Conservation (phyloP, 2,113 vertebrate genomes). For the Bubo scandiacus region DNA sequence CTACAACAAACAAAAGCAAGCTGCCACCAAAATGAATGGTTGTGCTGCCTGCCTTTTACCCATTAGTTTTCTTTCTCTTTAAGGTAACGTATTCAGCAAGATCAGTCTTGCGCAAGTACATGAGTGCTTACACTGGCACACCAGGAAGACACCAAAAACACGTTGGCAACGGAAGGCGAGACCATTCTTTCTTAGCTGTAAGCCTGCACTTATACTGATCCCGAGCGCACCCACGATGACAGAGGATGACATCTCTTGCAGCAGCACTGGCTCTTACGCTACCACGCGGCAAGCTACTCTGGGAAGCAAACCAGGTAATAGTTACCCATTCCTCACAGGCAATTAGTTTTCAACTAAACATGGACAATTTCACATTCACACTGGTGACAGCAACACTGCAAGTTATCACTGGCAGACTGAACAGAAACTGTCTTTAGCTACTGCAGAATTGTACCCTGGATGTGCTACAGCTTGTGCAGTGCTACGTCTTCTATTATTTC, state of each 20-base stretch:
- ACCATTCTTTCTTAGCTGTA: neutral
- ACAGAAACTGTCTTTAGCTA: neutral
- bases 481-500: neutral
- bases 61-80: neutral
- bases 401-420: neutral
- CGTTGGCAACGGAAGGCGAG: accelerated
- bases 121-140: neutral
- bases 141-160: neutral
- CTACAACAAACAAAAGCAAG: neutral
- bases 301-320: neutral
- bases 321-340: neutral
- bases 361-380: neutral
- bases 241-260: neutral
- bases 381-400: neutral
- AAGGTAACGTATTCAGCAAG: neutral
- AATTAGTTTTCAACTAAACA: neutral
- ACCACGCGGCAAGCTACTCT: neutral
- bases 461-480: neutral
- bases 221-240: accelerated
- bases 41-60: neutral
- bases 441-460: neutral
- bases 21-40: neutral
- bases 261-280: neutral
- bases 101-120: neutral
- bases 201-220: neutral